Base-by-base conservation (phyloP, 2,888 invertebrate genomes). In the Dione juno region DNA sequence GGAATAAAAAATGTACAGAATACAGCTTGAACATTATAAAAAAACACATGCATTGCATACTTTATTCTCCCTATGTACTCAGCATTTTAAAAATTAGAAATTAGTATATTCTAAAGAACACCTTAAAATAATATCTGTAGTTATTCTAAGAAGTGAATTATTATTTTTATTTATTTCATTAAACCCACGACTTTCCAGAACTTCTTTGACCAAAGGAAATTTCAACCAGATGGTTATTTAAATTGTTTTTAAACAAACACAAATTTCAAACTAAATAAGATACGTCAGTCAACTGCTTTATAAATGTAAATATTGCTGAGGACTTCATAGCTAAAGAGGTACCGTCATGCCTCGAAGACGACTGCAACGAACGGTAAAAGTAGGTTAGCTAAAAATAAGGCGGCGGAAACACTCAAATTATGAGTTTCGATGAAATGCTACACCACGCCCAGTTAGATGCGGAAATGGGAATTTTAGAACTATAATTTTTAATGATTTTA, bases 401-500 rank as follows among this genome's bases (percentile, higher is more conserved):
- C 85, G 80, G 80, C 92, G 92, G 92, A 92, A 91, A 90, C 87
- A 83, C 81, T 84, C 83, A 84, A 90, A 91, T 92, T 92, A 92
- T 92, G 89, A 92, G 84, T 90, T 91, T 91, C 88, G 89, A 91
- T 89, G 91, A 90, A 90, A 90, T 83, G 84, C 84, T 84, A 80
- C 81, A 79, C 79, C 81, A 80, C 82, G 83, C 78, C 81, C 82
- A 78, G 77, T 82, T 83, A 78, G 72, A 74, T 81, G 86, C 88
- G 91, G 91, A 91, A 86, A 88, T 85, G 82, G 77, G 76, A 77
- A 74, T 77, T 79, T 79, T 77, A 72, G 75, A 76, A 70, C 75
- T 73, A 67, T 74, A 71, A 79, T 80, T 80, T 77, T 75, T 77
- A 77, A 72, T 75, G 72, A 75, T 76, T 80, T 77, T 77, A 81